Percentiles rank a stretch among this genome's conserved stretches.
These are phyloP conservation scores for Myotis vivesi DNA, from an alignment of 2,797 vertebrate genomes.

Conservation along the genomic window DNA sequence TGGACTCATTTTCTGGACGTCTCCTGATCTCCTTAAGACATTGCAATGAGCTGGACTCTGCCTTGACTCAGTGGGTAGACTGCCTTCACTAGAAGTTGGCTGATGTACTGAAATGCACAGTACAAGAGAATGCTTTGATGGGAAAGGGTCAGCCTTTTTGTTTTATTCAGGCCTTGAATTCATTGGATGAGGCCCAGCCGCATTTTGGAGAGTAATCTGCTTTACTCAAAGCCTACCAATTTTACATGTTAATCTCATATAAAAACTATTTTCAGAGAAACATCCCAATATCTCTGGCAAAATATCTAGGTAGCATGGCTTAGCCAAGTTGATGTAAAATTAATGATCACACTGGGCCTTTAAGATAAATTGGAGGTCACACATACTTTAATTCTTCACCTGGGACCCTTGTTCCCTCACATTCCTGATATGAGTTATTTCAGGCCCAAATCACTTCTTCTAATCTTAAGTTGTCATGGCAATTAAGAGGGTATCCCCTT, in stretches of 20 bases:
- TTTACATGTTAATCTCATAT: background rate
- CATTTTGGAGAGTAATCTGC: background rate
- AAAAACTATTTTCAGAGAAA: background rate
- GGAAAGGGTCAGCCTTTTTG: background rate
- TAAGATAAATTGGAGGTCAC: background rate
- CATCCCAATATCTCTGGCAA: background rate
- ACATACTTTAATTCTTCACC: background rate
- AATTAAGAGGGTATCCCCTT: background rate
- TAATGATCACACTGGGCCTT: accelerated
- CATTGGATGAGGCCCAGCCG: background rate
- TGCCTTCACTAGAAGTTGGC: background rate
- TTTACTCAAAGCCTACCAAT: background rate
- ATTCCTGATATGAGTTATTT: background rate
- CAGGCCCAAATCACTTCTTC: background rate
- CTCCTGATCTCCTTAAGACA: no score
- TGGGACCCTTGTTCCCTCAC: background rate
- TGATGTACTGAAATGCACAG: no score
- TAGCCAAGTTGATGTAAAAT: no score
- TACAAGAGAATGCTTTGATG: accelerated
- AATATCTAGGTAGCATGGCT: no score
- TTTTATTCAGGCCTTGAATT: background rate
- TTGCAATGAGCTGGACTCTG: no score
- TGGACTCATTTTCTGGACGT: background rate
- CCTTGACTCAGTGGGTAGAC: no score
- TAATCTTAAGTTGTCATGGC: background rate